Evolutionary conservation across 2,888 invertebrate genomes (phyloP).

Genomic region (Melieria picta): DNA sequence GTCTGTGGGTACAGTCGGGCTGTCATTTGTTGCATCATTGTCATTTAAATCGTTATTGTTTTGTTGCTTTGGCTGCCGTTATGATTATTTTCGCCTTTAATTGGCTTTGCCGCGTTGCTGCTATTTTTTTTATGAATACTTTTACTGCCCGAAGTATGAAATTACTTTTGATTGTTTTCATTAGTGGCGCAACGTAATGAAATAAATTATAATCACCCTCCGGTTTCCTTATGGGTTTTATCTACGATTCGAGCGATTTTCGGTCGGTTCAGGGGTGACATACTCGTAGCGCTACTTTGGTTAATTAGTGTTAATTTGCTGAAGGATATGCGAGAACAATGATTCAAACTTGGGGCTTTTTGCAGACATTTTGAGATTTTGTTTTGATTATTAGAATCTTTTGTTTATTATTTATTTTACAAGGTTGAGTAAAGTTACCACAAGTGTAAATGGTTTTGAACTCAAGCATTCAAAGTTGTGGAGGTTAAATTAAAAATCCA

Average conservation of each 20-base stretch:
- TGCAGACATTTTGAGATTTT: too few relatives aligned
- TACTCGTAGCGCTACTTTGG: slow-evolving; percentile 15
- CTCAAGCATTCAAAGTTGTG: too few relatives aligned
- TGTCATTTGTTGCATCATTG: slow-evolving; percentile 37
- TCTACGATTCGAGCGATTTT: not conserved
- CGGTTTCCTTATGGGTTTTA: not conserved
- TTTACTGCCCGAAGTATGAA: slow-evolving; percentile 21
- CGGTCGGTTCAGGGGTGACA: not conserved
- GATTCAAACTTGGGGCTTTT: too few relatives aligned
- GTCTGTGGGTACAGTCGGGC: slow-evolving; percentile 10
- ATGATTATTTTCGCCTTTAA: slow-evolving; percentile 46
- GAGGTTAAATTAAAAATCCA: too few relatives aligned
- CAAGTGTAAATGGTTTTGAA: too few relatives aligned
- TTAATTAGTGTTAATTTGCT: slow-evolving; percentile 38
- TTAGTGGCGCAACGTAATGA: slow-evolving; percentile 35
- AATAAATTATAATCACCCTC: slow-evolving; percentile 36
- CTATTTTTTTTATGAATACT: slow-evolving; percentile 2
- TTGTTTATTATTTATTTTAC: too few relatives aligned
- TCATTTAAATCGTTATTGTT: slow-evolving; percentile 35
- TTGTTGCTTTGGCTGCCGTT: slow-evolving; percentile 40
- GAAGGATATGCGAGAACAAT: slow-evolving; percentile 14
- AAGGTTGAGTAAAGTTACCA: too few relatives aligned
- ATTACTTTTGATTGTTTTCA: slow-evolving; percentile 41
- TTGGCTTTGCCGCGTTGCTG: slow-evolving; percentile 7
- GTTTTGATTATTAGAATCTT: too few relatives aligned